phyloP scores from a whole-genome alignment of 2,113 vertebrate genomes.

The Amphilophus citrinellus region DNA sequence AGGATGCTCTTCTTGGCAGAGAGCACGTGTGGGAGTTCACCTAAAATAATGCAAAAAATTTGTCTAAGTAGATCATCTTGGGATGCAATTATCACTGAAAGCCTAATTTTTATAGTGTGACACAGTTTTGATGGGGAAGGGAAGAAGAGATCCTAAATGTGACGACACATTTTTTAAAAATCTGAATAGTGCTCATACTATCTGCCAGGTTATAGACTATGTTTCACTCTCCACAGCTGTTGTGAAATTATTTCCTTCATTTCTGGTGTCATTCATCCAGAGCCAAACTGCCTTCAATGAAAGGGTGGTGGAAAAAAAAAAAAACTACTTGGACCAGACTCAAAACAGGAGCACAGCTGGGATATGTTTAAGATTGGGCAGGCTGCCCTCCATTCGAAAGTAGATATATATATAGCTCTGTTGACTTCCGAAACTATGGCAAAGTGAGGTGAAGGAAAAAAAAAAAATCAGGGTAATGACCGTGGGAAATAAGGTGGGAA shows the following conservation, averaged over 20 bases:
- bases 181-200: neutral
- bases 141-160: neutral
- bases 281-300: conserved; percentile 91
- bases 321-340: conserved; percentile 91
- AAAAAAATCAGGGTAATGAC: conserved; percentile 94
- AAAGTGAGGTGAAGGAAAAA: conserved; percentile 84
- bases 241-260: conserved; percentile 78
- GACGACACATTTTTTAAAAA: neutral
- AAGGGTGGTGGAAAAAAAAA: conserved; percentile 72
- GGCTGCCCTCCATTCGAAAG: conserved; percentile 97
- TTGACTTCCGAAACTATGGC: conserved; percentile 93
- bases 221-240: conserved; percentile 29
- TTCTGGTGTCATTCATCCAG: conserved; percentile 97
- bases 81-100: neutral
- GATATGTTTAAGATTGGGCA: conserved; percentile 99
- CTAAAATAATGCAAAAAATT: neutral
- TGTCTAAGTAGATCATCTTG: neutral
- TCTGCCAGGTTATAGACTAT: neutral
- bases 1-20: neutral
- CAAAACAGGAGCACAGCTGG: conserved; percentile 99
- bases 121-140: neutral
- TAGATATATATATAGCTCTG: conserved; percentile 98
- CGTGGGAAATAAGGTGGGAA: conserved; percentile 86
- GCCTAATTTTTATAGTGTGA: neutral
- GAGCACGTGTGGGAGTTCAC: conserved; percentile 21